Evolutionary conservation across 2,888 invertebrate genomes (phyloP), one percentile per base, ranked within the genome.

Genomic region (Caenorhabditis sp.): DNA sequence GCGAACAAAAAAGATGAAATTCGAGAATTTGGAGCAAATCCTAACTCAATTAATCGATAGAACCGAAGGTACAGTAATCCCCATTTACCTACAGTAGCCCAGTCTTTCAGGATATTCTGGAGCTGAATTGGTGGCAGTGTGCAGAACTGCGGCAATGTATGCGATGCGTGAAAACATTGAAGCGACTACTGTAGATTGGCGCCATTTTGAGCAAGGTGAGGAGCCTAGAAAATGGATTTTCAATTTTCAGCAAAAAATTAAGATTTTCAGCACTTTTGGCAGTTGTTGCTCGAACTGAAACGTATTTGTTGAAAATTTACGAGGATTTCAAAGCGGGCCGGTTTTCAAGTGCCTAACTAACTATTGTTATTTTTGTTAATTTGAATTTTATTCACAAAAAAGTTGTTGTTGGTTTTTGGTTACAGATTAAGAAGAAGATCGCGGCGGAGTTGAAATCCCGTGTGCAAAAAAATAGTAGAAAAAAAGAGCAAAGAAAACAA

Each of bases 91-190:
- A 52, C 10, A 52, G n/a, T 26, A 52, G 8, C 20, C 8, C 3
- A 23, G 25, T 49, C 14, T 61, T 70, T 57, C 64, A 50, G 80
- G 78, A n/a, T 80, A 80, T 70, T 80, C 80, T 36, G 97, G 97
- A 0, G 97, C 97, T 0, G 97, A 99, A 90, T 67, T 91, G 5
- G 89, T 90, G 12, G 94, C 95, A 0, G 91, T 97, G 1, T 96
- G 96, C 85, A 93, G 94, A 75, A 95, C 95, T 89, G 96, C 97
- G 8, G 78, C 76, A 20, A 63, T 80, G 66, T 71, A 75, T 25
- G 78, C 78, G 8, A 80, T 78, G 80, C 31, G 76, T 23, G 79
- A 76, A 43, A 72, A 72, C 61, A 23, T 83, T 20, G 63, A 76
- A n/a, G 72, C 77, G 14, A 72, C 53, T 12, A 26, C 53, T 8